Conservation (phyloP, 2,888 invertebrate genomes). For the Gasteruption jaculator region DNA sequence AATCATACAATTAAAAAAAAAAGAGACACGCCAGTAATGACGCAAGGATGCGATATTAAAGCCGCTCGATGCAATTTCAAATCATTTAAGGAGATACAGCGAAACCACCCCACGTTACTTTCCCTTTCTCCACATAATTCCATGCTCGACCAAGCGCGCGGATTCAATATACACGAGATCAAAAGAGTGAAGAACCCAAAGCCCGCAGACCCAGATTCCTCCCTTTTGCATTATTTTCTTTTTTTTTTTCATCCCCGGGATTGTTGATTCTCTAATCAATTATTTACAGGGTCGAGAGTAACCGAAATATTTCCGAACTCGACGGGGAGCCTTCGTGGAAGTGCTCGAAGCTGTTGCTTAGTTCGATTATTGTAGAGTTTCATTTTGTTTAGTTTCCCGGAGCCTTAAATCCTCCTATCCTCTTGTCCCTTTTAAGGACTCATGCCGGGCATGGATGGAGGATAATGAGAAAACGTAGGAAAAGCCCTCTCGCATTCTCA, state of each 20-base stretch:
- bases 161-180: constrained; percentile 33
- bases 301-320: too few relatives aligned
- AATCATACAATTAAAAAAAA: too few relatives aligned
- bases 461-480: constrained; percentile 40
- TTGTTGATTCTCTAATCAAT: constrained; percentile 40
- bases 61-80: too few relatives aligned
- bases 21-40: too few relatives aligned
- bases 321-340: constrained; percentile 26
- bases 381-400: constrained; percentile 27
- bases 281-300: too few relatives aligned
- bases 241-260: too few relatives aligned
- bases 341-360: constrained; percentile 22
- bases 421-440: not conserved
- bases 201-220: too few relatives aligned
- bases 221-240: too few relatives aligned
- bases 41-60: too few relatives aligned
- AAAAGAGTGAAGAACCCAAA: constrained; percentile 22
- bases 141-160: constrained; percentile 31
- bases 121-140: constrained; percentile 23
- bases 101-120: constrained; percentile 12
- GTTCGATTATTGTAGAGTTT: constrained; percentile 13
- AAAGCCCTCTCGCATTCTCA: constrained; percentile 22
- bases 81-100: too few relatives aligned
- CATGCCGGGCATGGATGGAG: constrained; percentile 17
- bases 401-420: constrained; percentile 10